phyloP scores from a whole-genome alignment of 23 tunicate genomes.

The Botrylloides violaceus region DNA sequence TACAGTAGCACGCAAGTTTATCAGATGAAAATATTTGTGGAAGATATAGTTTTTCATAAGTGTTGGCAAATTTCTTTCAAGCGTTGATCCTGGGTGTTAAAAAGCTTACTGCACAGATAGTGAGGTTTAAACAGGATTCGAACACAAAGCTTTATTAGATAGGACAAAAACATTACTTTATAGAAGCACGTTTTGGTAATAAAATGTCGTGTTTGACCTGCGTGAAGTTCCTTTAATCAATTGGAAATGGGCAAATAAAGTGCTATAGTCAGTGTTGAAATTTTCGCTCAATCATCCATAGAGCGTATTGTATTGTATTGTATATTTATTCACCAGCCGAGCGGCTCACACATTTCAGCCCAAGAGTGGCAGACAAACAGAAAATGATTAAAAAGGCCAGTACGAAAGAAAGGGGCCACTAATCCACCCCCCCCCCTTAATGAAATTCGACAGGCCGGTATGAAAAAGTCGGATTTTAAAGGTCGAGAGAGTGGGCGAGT shows the following conservation, averaged over 20 bases:
- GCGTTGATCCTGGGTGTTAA: neutral
- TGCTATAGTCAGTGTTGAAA: neutral
- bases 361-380: too few relatives aligned
- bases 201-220: neutral
- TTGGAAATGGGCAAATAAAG: neutral
- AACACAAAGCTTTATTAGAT: neutral
- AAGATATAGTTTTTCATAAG: neutral
- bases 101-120: neutral
- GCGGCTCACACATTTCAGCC: too few relatives aligned
- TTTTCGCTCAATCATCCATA: neutral
- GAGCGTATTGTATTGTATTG: neutral
- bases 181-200: neutral
- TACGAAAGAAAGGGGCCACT: too few relatives aligned
- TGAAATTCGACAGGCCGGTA: too few relatives aligned
- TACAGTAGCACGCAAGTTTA: too few relatives aligned
- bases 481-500: too few relatives aligned
- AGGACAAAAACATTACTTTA: neutral
- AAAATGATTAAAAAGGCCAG: too few relatives aligned
- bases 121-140: neutral
- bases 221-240: neutral
- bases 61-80: neutral
- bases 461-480: too few relatives aligned
- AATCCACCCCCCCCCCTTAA: too few relatives aligned
- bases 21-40: neutral
- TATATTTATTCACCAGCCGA: too few relatives aligned